A percentile compares a stretch with the other conserved stretches of the same genome.
These are phyloP conservation scores for Ailurus styani DNA, from an alignment of 2,113 vertebrate genomes.

Conservation along the genomic window DNA sequence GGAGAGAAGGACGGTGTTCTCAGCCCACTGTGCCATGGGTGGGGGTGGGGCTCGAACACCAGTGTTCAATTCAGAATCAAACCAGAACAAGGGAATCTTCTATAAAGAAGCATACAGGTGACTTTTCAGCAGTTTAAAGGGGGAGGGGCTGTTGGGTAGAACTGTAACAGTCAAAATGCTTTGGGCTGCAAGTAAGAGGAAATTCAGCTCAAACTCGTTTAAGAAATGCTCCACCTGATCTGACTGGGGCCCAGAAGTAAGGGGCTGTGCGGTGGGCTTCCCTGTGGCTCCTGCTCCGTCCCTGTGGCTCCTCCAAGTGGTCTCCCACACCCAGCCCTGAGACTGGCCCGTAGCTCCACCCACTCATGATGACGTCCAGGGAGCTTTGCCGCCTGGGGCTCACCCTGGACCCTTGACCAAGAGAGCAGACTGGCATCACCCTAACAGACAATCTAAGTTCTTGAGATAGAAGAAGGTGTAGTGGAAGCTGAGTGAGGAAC, in stretches of 20 bases:
- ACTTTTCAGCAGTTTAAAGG: too few relatives aligned
- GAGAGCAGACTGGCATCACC: not conserved
- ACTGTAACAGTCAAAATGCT: not conserved
- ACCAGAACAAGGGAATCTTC: not conserved
- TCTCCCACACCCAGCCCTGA: too few relatives aligned
- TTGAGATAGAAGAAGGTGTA: too few relatives aligned
- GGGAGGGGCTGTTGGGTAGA: too few relatives aligned
- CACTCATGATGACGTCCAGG: accelerated
- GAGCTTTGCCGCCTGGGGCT: not conserved
- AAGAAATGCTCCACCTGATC: too few relatives aligned
- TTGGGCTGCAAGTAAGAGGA: not conserved
- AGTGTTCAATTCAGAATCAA: not conserved
- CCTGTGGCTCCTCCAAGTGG: not conserved
- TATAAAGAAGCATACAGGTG: not conserved
- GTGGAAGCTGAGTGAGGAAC: not conserved
- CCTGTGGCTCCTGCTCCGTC: too few relatives aligned
- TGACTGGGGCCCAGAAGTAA: not conserved
- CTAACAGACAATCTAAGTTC: not conserved
- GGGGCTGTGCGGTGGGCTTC: not conserved
- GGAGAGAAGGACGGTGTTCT: not conserved
- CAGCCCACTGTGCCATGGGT: accelerated
- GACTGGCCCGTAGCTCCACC: too few relatives aligned
- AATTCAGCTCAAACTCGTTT: not conserved
- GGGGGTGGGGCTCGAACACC: not conserved
- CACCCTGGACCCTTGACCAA: not conserved